Base-by-base conservation (phyloP, 2,797 vertebrate species). In the Cirrhinus mrigala region DNA sequence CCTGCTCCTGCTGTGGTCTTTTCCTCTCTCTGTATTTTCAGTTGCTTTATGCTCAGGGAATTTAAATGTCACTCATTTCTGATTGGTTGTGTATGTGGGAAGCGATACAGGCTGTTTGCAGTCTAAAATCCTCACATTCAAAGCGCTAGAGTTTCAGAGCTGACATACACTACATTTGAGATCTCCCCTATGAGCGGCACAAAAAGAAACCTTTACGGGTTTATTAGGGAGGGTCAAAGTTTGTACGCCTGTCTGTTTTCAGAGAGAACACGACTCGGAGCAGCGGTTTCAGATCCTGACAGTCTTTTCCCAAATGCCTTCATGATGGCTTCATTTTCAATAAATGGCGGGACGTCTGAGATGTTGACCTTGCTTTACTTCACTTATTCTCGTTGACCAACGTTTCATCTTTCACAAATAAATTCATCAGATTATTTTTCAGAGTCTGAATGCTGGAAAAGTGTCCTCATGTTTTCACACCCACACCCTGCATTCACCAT, bases 51-150 rank as follows among this genome's bases (percentile, higher is more conserved):
- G 68, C 27, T 81, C 68, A 24, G 27, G 60, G 60, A 85, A 81
- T 81, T 79, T 75, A 74, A 80, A 85, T 85, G 77, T 74, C 78
- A 64, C 69, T 81, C 78, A 73, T 74, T 73, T 85, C 44, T 85
- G 66, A 85, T 81, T 81, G 71, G 84, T 54, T 78, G 62, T 84
- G 37, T 58, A 29, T 77, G 29, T 52, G 71, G 81, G 18, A 77
- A 77, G 60, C 16, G 6, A 77, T 56, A 54, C 48, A 5, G 15
- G 82, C 82, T 76, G 60, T 83, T 83, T 77, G 46, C 68, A 6
- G n/a, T 70, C 29, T 52, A 56, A 54, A 64, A 84, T 54, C 48
- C 74, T 52, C 71, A 66, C 48, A 44, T 83, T 66, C 33, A 76
- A 76, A 33, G 58, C 1, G 0, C 48, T 27, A 50, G 56, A 73